Conservation (phyloP, 2,797 vertebrate species). For the Malacoraja senta region DNA sequence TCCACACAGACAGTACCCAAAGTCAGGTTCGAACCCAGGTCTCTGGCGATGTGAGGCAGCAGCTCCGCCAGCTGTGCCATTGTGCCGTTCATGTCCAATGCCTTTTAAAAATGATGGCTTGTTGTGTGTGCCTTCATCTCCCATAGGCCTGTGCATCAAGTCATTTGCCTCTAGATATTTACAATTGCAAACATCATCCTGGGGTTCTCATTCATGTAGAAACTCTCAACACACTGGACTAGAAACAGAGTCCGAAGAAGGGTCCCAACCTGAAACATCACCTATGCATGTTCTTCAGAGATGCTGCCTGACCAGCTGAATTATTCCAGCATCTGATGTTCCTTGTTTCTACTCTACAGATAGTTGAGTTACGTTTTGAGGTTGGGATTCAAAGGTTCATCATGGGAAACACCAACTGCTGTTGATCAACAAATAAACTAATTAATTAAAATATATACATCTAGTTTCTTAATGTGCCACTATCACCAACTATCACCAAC, state of each 20-base stretch:
- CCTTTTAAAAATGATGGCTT: background rate
- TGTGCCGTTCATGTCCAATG: no score
- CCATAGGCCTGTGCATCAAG: no score
- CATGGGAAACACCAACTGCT: background rate
- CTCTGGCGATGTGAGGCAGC: no score
- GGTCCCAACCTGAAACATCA: no score
- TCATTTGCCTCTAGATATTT: background rate
- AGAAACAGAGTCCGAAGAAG: background rate
- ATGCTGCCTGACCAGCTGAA: no score
- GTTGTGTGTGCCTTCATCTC: background rate
- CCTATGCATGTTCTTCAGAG: no score
- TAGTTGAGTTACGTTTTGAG: background rate
- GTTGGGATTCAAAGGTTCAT: background rate
- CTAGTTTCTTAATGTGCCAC: background rate
- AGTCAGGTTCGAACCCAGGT: no score
- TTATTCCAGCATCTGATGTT: no score
- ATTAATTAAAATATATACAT: background rate
- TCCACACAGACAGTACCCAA: no score
- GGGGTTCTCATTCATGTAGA: background rate
- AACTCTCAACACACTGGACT: background rate
- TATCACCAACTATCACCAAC: background rate
- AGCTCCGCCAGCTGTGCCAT: no score
- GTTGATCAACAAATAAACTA: background rate
- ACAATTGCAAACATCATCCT: background rate
- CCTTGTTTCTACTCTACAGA: no score